phyloP scores from a whole-genome alignment of 2,113 vertebrate species.

The Empidonax alnorum region DNA sequence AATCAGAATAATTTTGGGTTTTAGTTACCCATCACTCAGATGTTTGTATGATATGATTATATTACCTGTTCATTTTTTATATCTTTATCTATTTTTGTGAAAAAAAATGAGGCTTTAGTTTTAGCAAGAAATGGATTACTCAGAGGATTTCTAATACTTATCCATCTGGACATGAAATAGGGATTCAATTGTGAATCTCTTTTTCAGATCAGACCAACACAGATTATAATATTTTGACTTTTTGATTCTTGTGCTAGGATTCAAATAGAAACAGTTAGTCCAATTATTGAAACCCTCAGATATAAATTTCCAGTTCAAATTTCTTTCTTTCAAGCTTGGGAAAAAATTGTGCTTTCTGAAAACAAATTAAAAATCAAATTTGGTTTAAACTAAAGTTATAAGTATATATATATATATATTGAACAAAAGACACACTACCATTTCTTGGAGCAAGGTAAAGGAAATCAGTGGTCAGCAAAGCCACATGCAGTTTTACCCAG shows the following conservation, averaged over 20 bases:
- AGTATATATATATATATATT: too few species aligned
- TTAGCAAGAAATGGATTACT: not conserved
- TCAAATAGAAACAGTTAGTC: not conserved
- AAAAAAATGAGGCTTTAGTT: not conserved
- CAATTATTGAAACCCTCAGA: not conserved
- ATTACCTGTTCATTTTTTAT: not conserved
- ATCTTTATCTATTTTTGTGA: not conserved
- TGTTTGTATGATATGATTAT: not conserved
- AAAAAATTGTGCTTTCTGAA: not conserved
- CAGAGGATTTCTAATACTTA: not conserved
- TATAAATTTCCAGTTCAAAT: not conserved
- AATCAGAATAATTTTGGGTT: not conserved
- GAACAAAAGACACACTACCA: not conserved
- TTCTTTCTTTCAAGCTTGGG: not conserved
- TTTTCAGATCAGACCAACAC: not conserved
- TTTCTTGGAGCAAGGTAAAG: not conserved
- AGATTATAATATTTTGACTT: not conserved
- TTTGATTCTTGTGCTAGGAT: not conserved
- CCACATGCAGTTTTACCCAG: slow-evolving; percentile 1
- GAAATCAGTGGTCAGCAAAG: slow-evolving; percentile 3
- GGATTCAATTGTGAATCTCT: not conserved
- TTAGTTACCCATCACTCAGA: not conserved
- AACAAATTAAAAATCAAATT: not conserved
- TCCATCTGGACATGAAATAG: not conserved
- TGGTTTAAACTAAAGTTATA: not conserved